Base-by-base conservation (phyloP, 2,113 vertebrate genomes). In the Callopanchax toddi region DNA sequence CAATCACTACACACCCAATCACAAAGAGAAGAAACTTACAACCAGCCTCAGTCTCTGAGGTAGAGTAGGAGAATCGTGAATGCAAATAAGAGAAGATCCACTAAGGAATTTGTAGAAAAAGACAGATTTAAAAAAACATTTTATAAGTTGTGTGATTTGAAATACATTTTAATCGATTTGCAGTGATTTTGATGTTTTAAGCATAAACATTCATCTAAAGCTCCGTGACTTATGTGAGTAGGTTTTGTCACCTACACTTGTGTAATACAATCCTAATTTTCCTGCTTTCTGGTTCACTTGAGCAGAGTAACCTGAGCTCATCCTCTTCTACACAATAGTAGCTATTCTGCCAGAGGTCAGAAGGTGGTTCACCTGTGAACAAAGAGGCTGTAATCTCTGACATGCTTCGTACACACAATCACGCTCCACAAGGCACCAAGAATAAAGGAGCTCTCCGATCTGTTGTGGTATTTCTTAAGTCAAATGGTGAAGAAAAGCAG, bases 291-390 rank as follows among this genome's bases (percentile, higher is more conserved):
- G 82, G 86, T 88, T 93, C 92, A 91, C 23, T 74, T 76, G 82
- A 82, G 81, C 74, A 72, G 78, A 79, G 90, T 87, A 92, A 93
- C 86, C 78, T 74, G 89, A 92, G 81, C 87, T 85, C 81, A 77
- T 87, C 87, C 82, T 82, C 72, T 78, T 64, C 64, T 18, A 71
- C 37, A 90, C 86, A 89, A 90, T 89, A 72, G 75, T 46, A 66
- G 71, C 82, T 71, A 79, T 76, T 78, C 78, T 72, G 76, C 81
- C 78, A 84, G 76, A 72, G 89, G 89, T 90, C 86, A 82, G 40
- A 88, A 78, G 90, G 82, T 71, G 78, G 52, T 76, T 87, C 87
- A 91, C 90, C 91, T 93, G 91, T 81, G 85, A 85, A 90, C 84
- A 85, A 83, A 84, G 82, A 85, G 78, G 40, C 81, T 79, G 85